A percentile compares a stretch with the other conserved stretches of the same genome.
Evolutionary conservation across 2,888 invertebrate genomes (phyloP).

Genomic region (Graphium colonna): DNA sequence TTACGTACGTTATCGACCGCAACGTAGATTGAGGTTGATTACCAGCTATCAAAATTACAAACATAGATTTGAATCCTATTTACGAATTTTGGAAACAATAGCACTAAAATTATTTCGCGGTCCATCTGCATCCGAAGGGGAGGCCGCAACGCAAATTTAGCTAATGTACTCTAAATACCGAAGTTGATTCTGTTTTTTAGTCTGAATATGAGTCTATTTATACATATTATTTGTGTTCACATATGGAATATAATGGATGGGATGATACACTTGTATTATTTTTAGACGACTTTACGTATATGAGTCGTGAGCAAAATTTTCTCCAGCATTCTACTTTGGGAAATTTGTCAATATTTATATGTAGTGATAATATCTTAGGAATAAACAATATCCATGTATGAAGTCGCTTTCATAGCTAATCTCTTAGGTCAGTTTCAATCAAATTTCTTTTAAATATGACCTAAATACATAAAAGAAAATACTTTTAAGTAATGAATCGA

Average conservation of each 20-base stretch:
- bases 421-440: too few relatives aligned
- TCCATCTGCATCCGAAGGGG: slow-evolving; percentile 2
- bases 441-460: too few relatives aligned
- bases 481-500: too few relatives aligned
- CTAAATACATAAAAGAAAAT: too few relatives aligned
- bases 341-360: too few relatives aligned
- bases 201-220: not conserved
- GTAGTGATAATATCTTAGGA: too few relatives aligned
- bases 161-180: slow-evolving; percentile 6
- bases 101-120: slow-evolving; percentile 5
- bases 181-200: not conserved
- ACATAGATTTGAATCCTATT: slow-evolving; percentile 5
- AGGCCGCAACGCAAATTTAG: slow-evolving; percentile 1
- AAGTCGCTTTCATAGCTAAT: too few relatives aligned
- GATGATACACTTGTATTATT: too few relatives aligned
- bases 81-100: slow-evolving; percentile 7
- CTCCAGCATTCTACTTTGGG: too few relatives aligned
- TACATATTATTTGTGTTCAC: not conserved
- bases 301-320: too few relatives aligned
- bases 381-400: too few relatives aligned
- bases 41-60: slow-evolving; percentile 12
- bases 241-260: not conserved
- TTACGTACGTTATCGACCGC: slow-evolving; percentile 10
- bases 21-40: slow-evolving; percentile 10
- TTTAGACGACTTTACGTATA: too few relatives aligned